Evolutionary conservation across 2,797 vertebrate genomes (phyloP).

Genomic region (Bovichtus variegatus): DNA sequence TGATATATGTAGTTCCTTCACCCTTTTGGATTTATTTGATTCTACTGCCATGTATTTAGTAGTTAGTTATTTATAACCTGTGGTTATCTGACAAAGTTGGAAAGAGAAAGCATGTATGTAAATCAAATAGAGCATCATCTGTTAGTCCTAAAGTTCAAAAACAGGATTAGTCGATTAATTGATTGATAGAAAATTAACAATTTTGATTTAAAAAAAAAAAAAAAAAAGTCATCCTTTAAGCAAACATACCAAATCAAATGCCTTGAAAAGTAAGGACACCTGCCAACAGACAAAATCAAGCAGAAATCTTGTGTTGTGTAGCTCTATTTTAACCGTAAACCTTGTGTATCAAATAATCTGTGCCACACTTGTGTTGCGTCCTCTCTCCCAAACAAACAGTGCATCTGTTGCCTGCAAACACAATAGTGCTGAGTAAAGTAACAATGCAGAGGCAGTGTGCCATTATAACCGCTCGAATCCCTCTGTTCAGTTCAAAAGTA

Average conservation of each 20-base stretch:
- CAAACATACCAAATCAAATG: neutral
- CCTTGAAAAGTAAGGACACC: neutral
- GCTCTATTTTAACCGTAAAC: neutral
- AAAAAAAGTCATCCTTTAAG: neutral
- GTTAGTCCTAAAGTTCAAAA: neutral
- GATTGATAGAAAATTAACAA: neutral
- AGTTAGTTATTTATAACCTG: neutral
- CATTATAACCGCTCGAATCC: neutral
- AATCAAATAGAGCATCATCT: neutral
- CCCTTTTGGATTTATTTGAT: neutral
- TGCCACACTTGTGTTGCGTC: neutral
- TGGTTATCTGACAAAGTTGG: neutral
- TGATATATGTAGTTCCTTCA: neutral
- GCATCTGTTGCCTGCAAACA: slow-evolving; percentile 17
- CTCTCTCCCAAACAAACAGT: neutral
- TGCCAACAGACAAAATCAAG: neutral
- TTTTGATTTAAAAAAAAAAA: neutral
- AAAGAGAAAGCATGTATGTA: neutral
- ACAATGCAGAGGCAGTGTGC: neutral
- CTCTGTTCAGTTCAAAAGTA: neutral
- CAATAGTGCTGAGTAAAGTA: neutral
- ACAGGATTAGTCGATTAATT: neutral
- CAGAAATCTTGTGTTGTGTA: neutral
- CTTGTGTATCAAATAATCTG: neutral
- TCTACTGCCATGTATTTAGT: neutral